Conservation (phyloP, 2,113 vertebrate genomes). For the Ellobius talpinus region DNA sequence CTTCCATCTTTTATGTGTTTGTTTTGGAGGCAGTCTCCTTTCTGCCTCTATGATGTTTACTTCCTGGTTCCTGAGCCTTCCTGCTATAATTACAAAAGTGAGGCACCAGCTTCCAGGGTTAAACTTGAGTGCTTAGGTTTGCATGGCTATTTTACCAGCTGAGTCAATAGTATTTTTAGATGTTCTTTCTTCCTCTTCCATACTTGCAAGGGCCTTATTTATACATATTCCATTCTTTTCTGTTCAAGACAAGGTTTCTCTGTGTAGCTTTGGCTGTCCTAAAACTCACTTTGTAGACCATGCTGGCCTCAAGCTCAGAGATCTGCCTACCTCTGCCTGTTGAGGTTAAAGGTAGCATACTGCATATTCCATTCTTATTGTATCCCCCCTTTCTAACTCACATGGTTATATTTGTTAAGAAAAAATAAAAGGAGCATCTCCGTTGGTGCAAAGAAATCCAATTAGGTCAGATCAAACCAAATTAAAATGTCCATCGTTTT, state of each 20-base stretch:
- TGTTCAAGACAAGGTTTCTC: no score
- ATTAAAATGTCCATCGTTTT: no score
- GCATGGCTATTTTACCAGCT: background rate
- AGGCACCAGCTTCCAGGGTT: background rate
- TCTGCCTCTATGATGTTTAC: background rate
- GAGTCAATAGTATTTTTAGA: background rate
- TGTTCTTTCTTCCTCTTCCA: background rate
- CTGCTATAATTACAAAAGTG: background rate
- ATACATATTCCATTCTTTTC: background rate
- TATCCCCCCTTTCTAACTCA: conserved; percentile 10
- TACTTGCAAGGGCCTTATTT: background rate
- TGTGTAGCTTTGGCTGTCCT: no score
- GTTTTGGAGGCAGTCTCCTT: background rate
- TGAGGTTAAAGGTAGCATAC: no score
- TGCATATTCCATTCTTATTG: background rate
- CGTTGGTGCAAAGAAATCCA: no score
- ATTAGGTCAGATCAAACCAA: no score
- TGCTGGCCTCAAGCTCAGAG: no score
- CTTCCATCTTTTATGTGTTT: background rate
- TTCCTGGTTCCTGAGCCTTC: background rate
- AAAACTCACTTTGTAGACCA: no score
- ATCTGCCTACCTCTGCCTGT: no score
- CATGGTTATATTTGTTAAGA: background rate
- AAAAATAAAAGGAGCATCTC: no score
- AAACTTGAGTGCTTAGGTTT: background rate